A percentile compares a stretch with the other conserved stretches of the same genome.
These are phyloP conservation scores for Hippoglossus hippoglossus DNA, from an alignment of 2,797 vertebrate genomes.

Conservation along the genomic window DNA sequence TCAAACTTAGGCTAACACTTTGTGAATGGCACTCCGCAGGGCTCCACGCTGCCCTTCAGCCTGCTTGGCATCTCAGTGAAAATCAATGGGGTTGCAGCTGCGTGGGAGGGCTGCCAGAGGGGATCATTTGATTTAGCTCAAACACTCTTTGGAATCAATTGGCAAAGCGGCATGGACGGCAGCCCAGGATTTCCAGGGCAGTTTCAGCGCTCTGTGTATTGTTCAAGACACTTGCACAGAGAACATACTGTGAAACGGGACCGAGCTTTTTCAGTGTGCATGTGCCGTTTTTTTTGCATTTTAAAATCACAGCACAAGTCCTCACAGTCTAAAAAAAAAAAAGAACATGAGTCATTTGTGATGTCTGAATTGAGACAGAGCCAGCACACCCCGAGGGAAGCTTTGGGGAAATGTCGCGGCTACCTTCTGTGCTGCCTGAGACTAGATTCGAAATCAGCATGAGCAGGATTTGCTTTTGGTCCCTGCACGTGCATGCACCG, in stretches of 20 bases:
- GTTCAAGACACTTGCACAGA: neutral
- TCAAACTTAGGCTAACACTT: conserved; percentile 51
- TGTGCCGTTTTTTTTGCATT: conserved; percentile 6
- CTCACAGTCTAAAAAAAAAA: conserved; percentile 8
- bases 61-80: conserved; percentile 62
- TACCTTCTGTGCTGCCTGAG: conserved; percentile 50
- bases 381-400: conserved; percentile 44
- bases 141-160: conserved; percentile 72
- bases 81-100: conserved; percentile 81
- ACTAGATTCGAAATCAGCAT: conserved; percentile 47
- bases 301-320: conserved; percentile 13
- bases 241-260: conserved; percentile 18
- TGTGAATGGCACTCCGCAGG: conserved; percentile 76
- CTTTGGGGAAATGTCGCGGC: conserved; percentile 59
- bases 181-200: conserved; percentile 22
- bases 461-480: conserved; percentile 3
- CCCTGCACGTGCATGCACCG: conserved; percentile 8
- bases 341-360: conserved; percentile 22
- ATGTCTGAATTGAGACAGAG: conserved; percentile 31
- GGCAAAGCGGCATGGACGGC: conserved; percentile 39
- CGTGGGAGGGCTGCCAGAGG: conserved; percentile 67
- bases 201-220: neutral
- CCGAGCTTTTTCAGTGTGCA: neutral
- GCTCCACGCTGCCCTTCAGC: conserved; percentile 77
- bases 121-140: conserved; percentile 71